These are phyloP conservation scores for Lepidurus apus DNA, from an alignment of 1,140 invertebrate genomes.

Conservation along the genomic window DNA sequence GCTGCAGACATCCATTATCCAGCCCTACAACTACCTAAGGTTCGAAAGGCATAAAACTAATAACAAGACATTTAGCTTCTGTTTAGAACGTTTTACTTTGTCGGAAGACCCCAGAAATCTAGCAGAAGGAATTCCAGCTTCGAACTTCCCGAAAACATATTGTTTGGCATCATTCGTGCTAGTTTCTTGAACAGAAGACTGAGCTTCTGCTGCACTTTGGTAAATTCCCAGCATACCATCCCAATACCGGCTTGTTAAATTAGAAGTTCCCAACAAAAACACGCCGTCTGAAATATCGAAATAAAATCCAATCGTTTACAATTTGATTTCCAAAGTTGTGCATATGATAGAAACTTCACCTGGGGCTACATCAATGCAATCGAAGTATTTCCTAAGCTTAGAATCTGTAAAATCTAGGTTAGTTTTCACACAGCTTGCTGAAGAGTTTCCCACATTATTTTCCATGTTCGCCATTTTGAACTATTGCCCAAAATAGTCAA, in stretches of 20 bases:
- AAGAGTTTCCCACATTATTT: neutral
- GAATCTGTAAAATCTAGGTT: neutral
- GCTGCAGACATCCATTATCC: slow-evolving; percentile 20
- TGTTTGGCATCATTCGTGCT: neutral
- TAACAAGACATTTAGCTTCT: neutral
- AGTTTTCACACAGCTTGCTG: neutral
- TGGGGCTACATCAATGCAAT: neutral
- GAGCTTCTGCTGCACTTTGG: neutral
- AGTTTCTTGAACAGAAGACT: neutral
- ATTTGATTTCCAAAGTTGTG: too few species aligned
- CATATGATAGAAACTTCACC: neutral
- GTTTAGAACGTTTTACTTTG: slow-evolving; percentile 2
- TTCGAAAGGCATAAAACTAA: neutral
- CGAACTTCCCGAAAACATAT: slow-evolving; percentile 6
- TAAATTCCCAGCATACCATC: slow-evolving; percentile 29
- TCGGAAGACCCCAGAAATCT: slow-evolving; percentile 25
- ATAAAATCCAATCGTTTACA: neutral
- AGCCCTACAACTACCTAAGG: slow-evolving; percentile 27
- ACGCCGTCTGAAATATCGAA: slow-evolving; percentile 30
- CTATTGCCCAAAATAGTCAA: neutral
- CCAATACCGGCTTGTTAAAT: slow-evolving; percentile 30
- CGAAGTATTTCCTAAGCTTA: neutral
- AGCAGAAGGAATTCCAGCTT: slow-evolving; percentile 32
- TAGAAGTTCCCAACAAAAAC: slow-evolving; percentile 29
- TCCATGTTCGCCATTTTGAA: neutral